Evolutionary conservation across 2,797 vertebrate species (phyloP).

Genomic region (Melanotaenia boesemani): DNA sequence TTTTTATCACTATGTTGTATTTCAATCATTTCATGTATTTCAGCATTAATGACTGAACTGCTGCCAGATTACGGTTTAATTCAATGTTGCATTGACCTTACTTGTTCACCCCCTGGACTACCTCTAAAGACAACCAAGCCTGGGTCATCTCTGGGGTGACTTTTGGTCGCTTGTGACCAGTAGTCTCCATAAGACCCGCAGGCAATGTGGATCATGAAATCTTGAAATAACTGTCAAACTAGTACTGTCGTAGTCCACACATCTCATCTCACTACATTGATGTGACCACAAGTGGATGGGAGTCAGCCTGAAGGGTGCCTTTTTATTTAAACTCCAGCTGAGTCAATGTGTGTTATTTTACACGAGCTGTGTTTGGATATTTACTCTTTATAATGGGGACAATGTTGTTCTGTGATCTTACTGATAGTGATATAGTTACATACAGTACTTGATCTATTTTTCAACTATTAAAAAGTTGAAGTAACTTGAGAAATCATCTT

Average conservation of each 20-base stretch:
- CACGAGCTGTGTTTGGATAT: constrained; percentile 76
- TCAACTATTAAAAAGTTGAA: constrained; percentile 78
- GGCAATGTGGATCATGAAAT: constrained; percentile 57
- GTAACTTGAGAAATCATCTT: constrained; percentile 77
- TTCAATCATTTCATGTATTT: constrained; percentile 66
- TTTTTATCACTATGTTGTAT: constrained; percentile 44
- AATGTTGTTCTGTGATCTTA: constrained; percentile 75
- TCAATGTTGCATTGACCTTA: constrained; percentile 65
- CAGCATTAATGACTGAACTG: constrained; percentile 67
- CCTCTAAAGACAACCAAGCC: constrained; percentile 72
- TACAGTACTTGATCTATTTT: constrained; percentile 77
- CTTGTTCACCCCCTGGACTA: constrained; percentile 72
- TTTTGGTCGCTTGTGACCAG: constrained; percentile 30
- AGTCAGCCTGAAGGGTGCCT: constrained; percentile 69
- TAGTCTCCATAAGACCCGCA: constrained; percentile 42
- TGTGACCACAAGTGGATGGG: constrained; percentile 59
- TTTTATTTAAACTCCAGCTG: constrained; percentile 64
- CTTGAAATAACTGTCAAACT: constrained; percentile 65
- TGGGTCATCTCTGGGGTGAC: constrained; percentile 54
- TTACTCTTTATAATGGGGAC: constrained; percentile 72
- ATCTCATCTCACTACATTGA: constrained; percentile 74
- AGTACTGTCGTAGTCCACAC: constrained; percentile 72
- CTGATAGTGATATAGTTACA: constrained; percentile 75
- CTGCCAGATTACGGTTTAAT: constrained; percentile 59
- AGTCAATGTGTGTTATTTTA: constrained; percentile 72